Base-by-base conservation (phyloP, 2,797 vertebrate genomes). In the Spheniscus humboldti region DNA sequence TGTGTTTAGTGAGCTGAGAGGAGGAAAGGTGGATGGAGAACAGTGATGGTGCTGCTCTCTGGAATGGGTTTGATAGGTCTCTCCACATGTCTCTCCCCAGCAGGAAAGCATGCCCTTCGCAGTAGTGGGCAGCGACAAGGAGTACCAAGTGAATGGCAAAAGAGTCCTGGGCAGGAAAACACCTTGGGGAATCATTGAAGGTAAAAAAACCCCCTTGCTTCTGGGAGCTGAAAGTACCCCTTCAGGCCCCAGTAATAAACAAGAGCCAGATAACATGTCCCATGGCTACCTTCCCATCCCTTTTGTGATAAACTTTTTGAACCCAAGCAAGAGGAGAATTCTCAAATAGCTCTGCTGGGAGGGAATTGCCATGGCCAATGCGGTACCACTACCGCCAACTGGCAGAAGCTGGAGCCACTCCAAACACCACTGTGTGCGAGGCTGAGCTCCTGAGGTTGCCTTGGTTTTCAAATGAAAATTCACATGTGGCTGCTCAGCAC, bases 71-170 rank as follows among this genome's bases (percentile, higher is more conserved):
- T 73, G 89, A 31, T 33, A 95, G 60, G 57, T 88, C 31, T 97
- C 85, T 93, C 87, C 84, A 57, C 7, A 1, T 89, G 41, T 82
- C 73, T 96, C 71, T 88, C 62, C 94, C 87, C 89, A 98, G 98
- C 98, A 99, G 99, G 99, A 99, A 98, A 98, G 98, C 76, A 99
- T 99, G 99, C 99, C 99, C 69, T 99, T 99, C 39, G 99, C 99
- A 27, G 99, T 99, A 88, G 99, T 99, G 93, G 99, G 99, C 91
- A 99, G 99, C 4, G 99, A 99, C 97, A 99, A 99, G 98, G 99
- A 99, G 94, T 99, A 99, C 96, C 99, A 99, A 97, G 99, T 99
- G 92, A 99, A 99, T 30, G 98, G 99, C 88, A 99, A 99, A 97
- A 98, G 99, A 57, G 98, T 99, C 96, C 98, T 99, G 78, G 99